phyloP scores from a whole-genome alignment of 2,888 invertebrate species.

The Pseudeuparius sepicola region DNA sequence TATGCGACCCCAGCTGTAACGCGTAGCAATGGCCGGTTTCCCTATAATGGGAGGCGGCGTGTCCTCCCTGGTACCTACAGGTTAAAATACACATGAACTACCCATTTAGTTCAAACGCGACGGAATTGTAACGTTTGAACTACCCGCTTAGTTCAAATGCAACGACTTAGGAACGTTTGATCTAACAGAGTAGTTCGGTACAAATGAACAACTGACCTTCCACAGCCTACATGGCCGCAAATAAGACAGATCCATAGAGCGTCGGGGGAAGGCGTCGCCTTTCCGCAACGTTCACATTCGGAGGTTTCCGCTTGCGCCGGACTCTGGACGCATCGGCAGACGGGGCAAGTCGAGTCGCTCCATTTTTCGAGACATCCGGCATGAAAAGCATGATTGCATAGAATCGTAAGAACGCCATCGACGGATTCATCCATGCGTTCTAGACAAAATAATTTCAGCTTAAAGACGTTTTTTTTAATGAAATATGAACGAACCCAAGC shows the following conservation, averaged over 20 bases:
- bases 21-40: constrained; percentile 96
- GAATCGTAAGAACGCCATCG: constrained; percentile 91
- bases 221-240: constrained; percentile 97
- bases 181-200: too few species aligned
- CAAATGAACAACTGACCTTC: constrained; percentile 36
- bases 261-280: constrained; percentile 51
- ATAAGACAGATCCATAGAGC: constrained; percentile 98
- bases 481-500: constrained; percentile 47
- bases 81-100: constrained; percentile 31
- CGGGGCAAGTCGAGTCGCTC: constrained; percentile 96
- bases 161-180: too few species aligned
- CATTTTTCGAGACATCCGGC: constrained; percentile 91
- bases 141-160: too few species aligned
- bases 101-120: too few species aligned
- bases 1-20: constrained; percentile 88
- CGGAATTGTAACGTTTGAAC: too few species aligned
- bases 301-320: constrained; percentile 48
- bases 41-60: constrained; percentile 92
- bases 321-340: constrained; percentile 70
- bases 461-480: background rate
- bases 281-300: constrained; percentile 49
- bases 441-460: constrained; percentile 22
- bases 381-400: constrained; percentile 98
- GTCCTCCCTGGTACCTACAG: constrained; percentile 56
- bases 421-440: constrained; percentile 99